A percentile compares a stretch with the other conserved stretches of the same genome.
Evolutionary conservation across 1,140 invertebrate species (phyloP).

Genomic region (Octopus sinensis): DNA sequence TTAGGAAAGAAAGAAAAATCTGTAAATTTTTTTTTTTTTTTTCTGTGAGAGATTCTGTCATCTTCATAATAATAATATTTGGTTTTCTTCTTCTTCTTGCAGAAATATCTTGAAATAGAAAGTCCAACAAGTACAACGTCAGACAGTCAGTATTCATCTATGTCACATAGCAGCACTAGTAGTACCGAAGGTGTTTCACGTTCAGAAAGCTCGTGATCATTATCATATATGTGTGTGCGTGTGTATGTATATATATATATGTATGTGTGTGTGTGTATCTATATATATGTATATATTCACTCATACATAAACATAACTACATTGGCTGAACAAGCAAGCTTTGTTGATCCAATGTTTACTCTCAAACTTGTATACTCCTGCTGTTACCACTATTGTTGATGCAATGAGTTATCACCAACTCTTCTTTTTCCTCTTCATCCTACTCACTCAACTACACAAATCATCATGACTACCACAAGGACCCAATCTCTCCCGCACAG

Average conservation of each 20-base stretch:
- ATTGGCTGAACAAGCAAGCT: neutral
- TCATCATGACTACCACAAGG: too few relatives aligned
- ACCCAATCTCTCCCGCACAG: too few relatives aligned
- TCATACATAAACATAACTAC: neutral
- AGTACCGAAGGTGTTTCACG: constrained; percentile 24
- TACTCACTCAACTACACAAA: too few relatives aligned
- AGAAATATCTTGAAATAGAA: constrained; percentile 86
- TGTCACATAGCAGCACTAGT: constrained; percentile 47
- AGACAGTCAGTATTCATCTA: constrained; percentile 56
- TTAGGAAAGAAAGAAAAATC: too few relatives aligned
- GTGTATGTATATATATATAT: neutral
- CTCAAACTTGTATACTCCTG: neutral
- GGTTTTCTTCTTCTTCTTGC: constrained; percentile 26
- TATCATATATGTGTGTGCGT: neutral
- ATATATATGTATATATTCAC: neutral
- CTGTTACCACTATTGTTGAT: neutral
- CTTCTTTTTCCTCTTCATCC: too few relatives aligned
- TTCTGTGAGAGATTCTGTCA: too few relatives aligned
- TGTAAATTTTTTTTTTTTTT: too few relatives aligned
- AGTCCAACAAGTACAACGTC: constrained; percentile 73
- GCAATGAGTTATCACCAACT: too few relatives aligned
- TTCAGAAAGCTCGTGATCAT: neutral
- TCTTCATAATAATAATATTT: neutral
- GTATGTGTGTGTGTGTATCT: neutral
- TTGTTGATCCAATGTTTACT: neutral